These are phyloP conservation scores for Bembecia ichneumoniformis DNA, from an alignment of 2,888 invertebrate species.

Conservation along the genomic window DNA sequence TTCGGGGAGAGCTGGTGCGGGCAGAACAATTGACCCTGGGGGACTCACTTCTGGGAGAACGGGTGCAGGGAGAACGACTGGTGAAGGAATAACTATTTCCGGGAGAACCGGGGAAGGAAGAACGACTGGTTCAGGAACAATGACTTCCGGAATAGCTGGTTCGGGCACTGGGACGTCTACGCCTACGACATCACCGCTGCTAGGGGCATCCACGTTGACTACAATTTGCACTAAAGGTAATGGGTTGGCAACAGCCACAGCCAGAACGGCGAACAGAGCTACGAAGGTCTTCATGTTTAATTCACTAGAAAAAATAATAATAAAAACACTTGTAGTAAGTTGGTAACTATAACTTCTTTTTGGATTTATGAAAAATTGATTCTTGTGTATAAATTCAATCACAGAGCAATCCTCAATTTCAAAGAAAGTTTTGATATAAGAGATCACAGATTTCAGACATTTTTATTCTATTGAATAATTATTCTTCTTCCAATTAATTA, in stretches of 20 bases:
- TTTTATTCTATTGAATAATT: no score
- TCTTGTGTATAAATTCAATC: no score
- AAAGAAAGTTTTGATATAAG: no score
- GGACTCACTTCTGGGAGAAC: slow-evolving; percentile 7
- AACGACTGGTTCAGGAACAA: slow-evolving; percentile 5
- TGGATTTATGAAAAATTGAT: background rate
- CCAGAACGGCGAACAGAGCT: slow-evolving; percentile 31
- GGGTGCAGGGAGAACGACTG: slow-evolving; percentile 8
- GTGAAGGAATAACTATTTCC: slow-evolving; percentile 5
- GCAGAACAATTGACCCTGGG: slow-evolving; percentile 3
- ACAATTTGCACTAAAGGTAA: slow-evolving; percentile 34
- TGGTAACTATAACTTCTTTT: slow-evolving; percentile 10
- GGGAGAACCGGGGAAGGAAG: slow-evolving; percentile 9
- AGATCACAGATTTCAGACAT: no score
- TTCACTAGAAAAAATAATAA: background rate
- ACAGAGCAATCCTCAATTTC: no score
- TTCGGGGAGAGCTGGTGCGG: slow-evolving; percentile 7
- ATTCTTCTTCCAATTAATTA: no score
- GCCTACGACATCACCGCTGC: slow-evolving; percentile 10
- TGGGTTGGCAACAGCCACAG: slow-evolving; percentile 33
- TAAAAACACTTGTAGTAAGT: slow-evolving; percentile 5
- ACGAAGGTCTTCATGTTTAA: slow-evolving; percentile 31
- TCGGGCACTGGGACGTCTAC: slow-evolving; percentile 9
- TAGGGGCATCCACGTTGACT: slow-evolving; percentile 32
- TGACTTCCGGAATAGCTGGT: slow-evolving; percentile 4